Percentiles rank a stretch among this genome's conserved stretches.
Evolutionary conservation across 2,797 vertebrate species (phyloP).

Genomic region (Harpagifer antarcticus): DNA sequence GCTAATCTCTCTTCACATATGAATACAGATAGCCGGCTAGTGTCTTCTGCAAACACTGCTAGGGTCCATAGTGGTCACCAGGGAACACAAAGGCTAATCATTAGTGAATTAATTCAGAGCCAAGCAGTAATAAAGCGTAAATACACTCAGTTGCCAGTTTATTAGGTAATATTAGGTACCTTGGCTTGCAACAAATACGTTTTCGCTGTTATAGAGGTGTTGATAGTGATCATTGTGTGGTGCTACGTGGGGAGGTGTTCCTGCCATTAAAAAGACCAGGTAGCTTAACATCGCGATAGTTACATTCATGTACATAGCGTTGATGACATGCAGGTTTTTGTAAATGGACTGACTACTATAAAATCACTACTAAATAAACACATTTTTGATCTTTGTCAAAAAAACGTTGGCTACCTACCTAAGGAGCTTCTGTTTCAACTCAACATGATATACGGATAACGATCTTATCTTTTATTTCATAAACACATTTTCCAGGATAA

Average conservation of each 20-base stretch:
- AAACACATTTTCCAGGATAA: background rate
- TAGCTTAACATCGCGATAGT: background rate
- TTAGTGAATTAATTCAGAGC: conserved; percentile 13
- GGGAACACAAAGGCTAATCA: no score
- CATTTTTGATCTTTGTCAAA: no score
- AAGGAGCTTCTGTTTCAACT: background rate
- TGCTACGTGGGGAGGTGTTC: no score
- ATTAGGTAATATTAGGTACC: background rate
- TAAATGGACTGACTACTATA: background rate
- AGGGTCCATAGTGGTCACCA: background rate
- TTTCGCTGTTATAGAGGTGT: no score
- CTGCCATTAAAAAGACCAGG: no score
- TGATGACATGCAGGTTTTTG: background rate
- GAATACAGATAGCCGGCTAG: conserved; percentile 23
- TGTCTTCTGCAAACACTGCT: conserved; percentile 27
- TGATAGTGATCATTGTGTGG: no score
- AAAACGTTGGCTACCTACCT: no score
- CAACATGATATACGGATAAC: background rate
- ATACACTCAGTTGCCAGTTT: conserved; percentile 1
- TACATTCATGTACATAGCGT: background rate
- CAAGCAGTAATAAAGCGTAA: conserved; percentile 10
- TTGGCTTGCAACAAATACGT: no score
- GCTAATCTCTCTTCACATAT: conserved; percentile 18
- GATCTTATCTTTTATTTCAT: background rate
- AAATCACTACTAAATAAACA: background rate